phyloP scores from a whole-genome alignment of 2,797 vertebrate species.

The Clarias laeviceps region DNA sequence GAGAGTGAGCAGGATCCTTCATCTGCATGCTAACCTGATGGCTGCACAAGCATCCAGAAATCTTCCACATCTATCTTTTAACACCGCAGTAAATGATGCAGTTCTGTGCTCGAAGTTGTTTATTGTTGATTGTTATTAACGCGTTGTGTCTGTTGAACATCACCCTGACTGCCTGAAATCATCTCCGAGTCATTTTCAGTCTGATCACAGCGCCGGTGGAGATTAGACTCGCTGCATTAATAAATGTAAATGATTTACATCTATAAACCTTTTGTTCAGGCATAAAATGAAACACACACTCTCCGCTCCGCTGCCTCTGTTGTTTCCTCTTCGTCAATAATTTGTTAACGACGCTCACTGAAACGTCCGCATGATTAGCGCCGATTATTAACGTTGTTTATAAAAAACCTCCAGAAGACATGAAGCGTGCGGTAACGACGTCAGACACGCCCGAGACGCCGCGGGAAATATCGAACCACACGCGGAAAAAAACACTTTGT shows the following conservation, averaged over 20 bases:
- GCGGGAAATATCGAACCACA: neutral
- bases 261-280: slow-evolving; percentile 12
- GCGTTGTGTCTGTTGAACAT: neutral
- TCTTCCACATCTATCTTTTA: neutral
- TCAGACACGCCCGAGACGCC: neutral
- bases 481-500: neutral
- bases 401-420: slow-evolving; percentile 3
- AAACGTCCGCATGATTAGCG: slow-evolving; percentile 1
- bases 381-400: neutral
- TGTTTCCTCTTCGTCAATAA: slow-evolving; percentile 6
- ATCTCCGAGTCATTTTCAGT: neutral
- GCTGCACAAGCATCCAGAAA: neutral
- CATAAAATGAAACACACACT: neutral
- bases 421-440: neutral
- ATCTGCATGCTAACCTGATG: neutral
- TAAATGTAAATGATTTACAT: slow-evolving; percentile 6
- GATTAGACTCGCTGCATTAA: neutral
- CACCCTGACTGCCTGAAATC: neutral
- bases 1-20: neutral
- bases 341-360: neutral
- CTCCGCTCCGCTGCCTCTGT: neutral
- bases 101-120: neutral
- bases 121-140: neutral
- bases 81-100: neutral
- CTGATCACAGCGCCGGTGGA: slow-evolving; percentile 5